Evolutionary conservation across 2,888 invertebrate genomes (phyloP), one percentile per base, ranked within the genome.

Genomic region (Monopis laevigella): DNA sequence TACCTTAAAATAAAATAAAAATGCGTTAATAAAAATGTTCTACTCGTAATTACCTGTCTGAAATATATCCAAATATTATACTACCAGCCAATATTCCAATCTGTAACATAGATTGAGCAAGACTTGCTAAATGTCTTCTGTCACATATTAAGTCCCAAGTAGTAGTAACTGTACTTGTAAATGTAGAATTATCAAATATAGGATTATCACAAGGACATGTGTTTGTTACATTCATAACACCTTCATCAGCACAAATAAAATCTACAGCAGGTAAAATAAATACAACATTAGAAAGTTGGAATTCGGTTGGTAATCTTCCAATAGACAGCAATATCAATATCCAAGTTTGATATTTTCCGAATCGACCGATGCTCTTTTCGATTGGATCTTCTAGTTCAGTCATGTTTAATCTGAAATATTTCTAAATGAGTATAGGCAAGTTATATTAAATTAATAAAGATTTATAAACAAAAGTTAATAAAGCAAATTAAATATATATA

Each of bases 91-190:
- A 59, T 40, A 85, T 74, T 29, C 85, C 85, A 41, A 83, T 61
- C 67, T 85, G 85, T 50, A 83, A 59, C 48, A 80, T 73, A 1
- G 83, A 77, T 52, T 85, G 85, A 8, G 78, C 72, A 12, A 84
- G 56, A 55, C 85, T 85, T 1, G 83, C 78, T 29, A 85, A 53
- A 46, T 74, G 74, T 41, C 67, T 63, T 45, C 68, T 70, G 18
- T 82, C 82, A 49, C 87, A 87, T 43, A 87, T 85, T 24, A 87
- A 66, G 52, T 84, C 52, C 84, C 84, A 87, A 66, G 87, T 77
- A 7, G 77, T 83, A 1, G 83, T 78, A 6, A 86, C 84, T 1
- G 85, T 86, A 49, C 74, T 82, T 3, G 63, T 56, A 39, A 86
- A 83, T 5, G 71, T 60, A 30, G 65, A 80, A 12, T 64, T 62